Evolutionary conservation across 2,888 invertebrate species (phyloP), one percentile per base, ranked within the genome.

Genomic region (Oxyteleia sp.): DNA sequence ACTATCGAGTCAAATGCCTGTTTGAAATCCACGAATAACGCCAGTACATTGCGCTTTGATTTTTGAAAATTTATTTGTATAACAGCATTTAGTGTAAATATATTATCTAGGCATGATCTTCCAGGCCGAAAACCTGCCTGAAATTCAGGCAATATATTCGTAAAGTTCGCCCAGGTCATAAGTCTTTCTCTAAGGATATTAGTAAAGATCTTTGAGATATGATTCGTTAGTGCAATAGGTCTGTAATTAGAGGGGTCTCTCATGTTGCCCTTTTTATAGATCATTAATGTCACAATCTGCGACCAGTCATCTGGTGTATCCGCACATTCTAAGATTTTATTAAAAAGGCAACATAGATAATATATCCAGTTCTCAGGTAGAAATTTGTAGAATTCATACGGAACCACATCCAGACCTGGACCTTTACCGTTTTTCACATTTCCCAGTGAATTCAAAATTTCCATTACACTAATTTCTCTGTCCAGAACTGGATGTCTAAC

Each of bases 221-320:
- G 1, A 26, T 59, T 59, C 2, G 86, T 75, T 0, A 90, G 49
- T 0, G 88, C 84, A 5, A 89, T 89, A 3, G 86, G 87, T 45
- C 87, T 57, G 51, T 89, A 89, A 57, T 87, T 89, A 0, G 66
- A 76, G 0, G 88, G 88, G 47, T 88, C 82, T 0, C n/a, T 8
- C 41, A 26, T 35, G 20, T 86, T 84, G 0, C 88, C 88, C 68
- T 87, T 87, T 64, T 89, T 64, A 47, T 47, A 35, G 1, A 64
- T 16, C 35, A 64, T 32, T 0, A 23, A 10, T 10, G n/a, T 10
- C 8, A 63, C 4, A 1, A 47, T n/a, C 10, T 38, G 29, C 5
- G 29, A 68, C 71, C 82, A 82, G 8, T 53, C 57, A 0, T 11
- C 4, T 2, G 53, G 29, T 4, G 29, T n/a, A 26, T 0, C n/a